Conservation (phyloP, 1,140 invertebrate species). For the Ruditapes philippinarum region DNA sequence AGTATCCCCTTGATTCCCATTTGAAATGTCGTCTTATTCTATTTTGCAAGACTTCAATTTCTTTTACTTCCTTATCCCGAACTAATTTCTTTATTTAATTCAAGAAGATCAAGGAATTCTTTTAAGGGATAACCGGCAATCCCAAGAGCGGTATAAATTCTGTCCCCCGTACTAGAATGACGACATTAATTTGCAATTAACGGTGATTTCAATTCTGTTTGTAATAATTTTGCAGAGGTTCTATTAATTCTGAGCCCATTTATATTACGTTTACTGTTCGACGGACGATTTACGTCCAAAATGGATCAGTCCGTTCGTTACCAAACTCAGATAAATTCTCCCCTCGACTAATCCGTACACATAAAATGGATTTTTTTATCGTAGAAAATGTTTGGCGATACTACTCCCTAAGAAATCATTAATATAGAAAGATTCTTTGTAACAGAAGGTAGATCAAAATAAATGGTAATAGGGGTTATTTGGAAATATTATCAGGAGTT, state of each 20-base stretch:
- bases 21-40: not conserved
- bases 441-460: conserved; percentile 64
- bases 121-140: conserved; percentile 49
- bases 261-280: conserved; percentile 47
- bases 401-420: conserved; percentile 55
- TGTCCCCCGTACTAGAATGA: not conserved
- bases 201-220: conserved; percentile 69
- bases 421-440: conserved; percentile 52
- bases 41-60: not conserved
- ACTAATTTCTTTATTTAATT: conserved; percentile 68
- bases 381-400: conserved; percentile 22
- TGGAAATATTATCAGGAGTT: conserved; percentile 42
- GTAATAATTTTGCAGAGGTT: conserved; percentile 64
- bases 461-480: conserved; percentile 57
- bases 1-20: not conserved
- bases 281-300: conserved; percentile 26
- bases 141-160: conserved; percentile 48
- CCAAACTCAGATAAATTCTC: conserved; percentile 24
- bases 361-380: conserved; percentile 42
- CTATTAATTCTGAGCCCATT: conserved; percentile 68
- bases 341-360: conserved; percentile 42
- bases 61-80: not conserved
- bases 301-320: not conserved
- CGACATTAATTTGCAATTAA: conserved; percentile 66
- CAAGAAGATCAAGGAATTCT: conserved; percentile 54